Conservation (phyloP, 2,113 vertebrate species). For the Leptobrachium ailaonicum region DNA sequence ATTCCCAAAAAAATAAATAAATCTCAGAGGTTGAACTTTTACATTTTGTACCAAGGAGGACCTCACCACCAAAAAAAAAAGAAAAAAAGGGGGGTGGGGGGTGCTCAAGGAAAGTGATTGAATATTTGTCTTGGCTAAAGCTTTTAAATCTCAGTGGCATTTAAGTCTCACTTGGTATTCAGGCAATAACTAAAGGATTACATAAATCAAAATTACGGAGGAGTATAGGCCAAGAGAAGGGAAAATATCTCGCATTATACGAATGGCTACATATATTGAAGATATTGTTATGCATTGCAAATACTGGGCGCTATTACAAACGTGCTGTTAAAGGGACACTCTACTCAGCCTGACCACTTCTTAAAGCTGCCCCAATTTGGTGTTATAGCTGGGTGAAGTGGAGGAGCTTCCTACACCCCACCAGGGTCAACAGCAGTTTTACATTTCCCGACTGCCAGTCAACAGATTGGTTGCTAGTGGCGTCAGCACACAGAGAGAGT, state of each 20-base stretch:
- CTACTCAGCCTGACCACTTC: no score
- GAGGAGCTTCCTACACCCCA: no score
- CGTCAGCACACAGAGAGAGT: no score
- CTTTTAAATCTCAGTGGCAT: conserved; percentile 21
- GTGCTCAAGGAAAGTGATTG: conserved; percentile 27
- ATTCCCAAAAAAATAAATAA: conserved; percentile 36
- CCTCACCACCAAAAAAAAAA: conserved; percentile 10
- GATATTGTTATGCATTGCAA: background rate
- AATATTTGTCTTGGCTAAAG: conserved; percentile 33
- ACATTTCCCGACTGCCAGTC: no score
- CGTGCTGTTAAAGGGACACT: no score
- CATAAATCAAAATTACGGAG: conserved; percentile 18
- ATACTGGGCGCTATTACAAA: no score
- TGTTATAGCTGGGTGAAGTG: no score
- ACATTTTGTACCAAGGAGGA: conserved; percentile 38
- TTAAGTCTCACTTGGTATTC: conserved; percentile 28
- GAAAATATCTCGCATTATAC: background rate
- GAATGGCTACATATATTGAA: background rate
- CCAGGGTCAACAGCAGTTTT: no score
- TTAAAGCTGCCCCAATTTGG: no score
- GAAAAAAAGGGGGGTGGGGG: background rate
- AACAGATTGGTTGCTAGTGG: no score
- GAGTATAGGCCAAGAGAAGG: background rate
- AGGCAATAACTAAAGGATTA: conserved; percentile 28
- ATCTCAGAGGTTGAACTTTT: conserved; percentile 44